Base-by-base conservation (phyloP, 2,113 vertebrate species). In the Origma solitaria region DNA sequence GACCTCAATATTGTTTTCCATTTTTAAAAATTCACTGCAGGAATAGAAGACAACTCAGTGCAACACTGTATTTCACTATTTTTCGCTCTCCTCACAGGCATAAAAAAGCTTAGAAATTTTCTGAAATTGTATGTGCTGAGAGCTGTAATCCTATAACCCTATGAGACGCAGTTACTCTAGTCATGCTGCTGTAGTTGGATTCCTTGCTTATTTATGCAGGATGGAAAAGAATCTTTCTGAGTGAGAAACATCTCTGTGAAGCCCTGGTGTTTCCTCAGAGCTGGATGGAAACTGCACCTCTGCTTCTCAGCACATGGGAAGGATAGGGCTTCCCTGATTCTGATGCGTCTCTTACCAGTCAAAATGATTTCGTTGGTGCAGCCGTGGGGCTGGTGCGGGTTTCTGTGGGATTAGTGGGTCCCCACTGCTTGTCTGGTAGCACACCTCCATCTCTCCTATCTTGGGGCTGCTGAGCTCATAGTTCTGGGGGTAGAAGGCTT, bases 381-480 rank as follows among this genome's bases (percentile, higher is more conserved):
- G 1, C 21, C 11, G 19, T 2, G 6, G 17, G n/a, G 9, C 16
- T 33, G 3, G 1, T 0, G 0, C 16, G 15, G 11, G 11, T 30
- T 54, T 76, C 33, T 8, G n/a, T 82, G 58, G 13, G 37, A 44
- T 57, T 56, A 73, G 7, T 2, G 4, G 28, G 13, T 58, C 23
- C 40, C 5, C 0, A 0, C n/a, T 62, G 8, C 79, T 70, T 0
- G 2, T 10, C 12, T 0, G 2, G 18, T 35, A 38, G 24, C 38
- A 49, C 5, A 49, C 5, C 5, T 72, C 13, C 8, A 7, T 56
- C 28, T 65, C 49, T 18, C 15, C 23, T 28, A 19, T 23, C 50
- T 82, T 45, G 57, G 30, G 37, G 57, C 50, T 92, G 53, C 50
- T 2, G 3, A 69, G 40, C 25, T 85, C 13, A 2, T 37, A 7